Conservation (phyloP, 2,797 vertebrate species). For the Craterocephalus amniculus region DNA sequence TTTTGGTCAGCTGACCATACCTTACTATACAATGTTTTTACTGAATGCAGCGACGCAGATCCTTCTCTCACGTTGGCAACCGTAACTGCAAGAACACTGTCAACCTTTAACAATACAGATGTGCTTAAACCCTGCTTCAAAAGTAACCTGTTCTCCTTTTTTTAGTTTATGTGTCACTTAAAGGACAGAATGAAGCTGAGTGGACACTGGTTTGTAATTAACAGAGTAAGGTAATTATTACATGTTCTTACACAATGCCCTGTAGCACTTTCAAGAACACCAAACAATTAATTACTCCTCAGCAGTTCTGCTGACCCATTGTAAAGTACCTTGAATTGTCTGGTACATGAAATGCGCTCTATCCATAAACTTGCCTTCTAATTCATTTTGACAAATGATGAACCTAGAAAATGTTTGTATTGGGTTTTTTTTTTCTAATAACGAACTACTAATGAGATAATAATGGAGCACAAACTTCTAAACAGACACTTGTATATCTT, state of each 20-base stretch:
- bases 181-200: neutral
- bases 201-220: neutral
- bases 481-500: conserved; percentile 35
- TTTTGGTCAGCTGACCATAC: neutral
- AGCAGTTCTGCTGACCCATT: neutral
- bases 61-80: neutral
- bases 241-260: neutral
- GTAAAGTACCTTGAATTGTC: too few species aligned
- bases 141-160: conserved; percentile 4
- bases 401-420: too few species aligned
- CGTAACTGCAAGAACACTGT: neutral
- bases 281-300: neutral
- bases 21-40: neutral
- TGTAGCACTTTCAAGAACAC: neutral
- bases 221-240: neutral
- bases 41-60: neutral
- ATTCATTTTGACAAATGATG: too few species aligned
- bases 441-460: neutral
- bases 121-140: too few species aligned
- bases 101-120: neutral
- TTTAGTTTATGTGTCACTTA: neutral
- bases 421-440: too few species aligned
- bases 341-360: too few species aligned
- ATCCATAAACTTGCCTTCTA: too few species aligned
- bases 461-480: conserved; percentile 28